Evolutionary conservation across 2,888 invertebrate genomes (phyloP).

Genomic region (Nemotelus nigrinus): DNA sequence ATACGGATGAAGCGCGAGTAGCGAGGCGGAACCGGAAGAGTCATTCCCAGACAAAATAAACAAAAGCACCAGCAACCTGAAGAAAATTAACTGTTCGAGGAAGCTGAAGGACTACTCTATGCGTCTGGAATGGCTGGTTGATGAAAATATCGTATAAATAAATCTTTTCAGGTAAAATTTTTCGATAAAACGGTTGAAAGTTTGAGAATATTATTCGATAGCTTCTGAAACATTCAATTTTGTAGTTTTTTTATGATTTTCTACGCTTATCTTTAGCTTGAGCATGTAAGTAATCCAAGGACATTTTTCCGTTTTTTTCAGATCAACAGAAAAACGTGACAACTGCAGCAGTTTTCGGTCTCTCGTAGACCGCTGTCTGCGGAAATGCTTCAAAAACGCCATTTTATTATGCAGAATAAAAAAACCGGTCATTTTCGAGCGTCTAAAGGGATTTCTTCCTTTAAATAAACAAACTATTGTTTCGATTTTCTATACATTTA

Average conservation of each 20-base stretch:
- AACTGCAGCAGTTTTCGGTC: neutral
- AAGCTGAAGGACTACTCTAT: slow-evolving; percentile 40
- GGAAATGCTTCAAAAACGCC: too few relatives aligned
- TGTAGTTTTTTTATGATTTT: neutral
- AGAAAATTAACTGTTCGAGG: too few relatives aligned
- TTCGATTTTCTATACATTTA: too few relatives aligned
- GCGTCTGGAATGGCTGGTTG: slow-evolving; percentile 41
- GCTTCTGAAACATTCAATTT: neutral
- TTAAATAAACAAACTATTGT: too few relatives aligned
- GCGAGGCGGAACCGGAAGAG: slow-evolving; percentile 13
- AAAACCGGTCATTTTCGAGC: too few relatives aligned
- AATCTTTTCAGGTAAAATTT: neutral
- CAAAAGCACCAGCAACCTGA: slow-evolving; percentile 34
- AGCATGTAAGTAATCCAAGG: neutral
- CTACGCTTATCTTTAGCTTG: neutral
- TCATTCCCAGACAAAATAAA: neutral
- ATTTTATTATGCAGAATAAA: too few relatives aligned
- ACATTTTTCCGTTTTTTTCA: neutral
- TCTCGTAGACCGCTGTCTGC: too few relatives aligned
- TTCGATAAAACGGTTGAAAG: neutral
- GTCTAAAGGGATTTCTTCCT: too few relatives aligned
- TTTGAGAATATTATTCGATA: neutral
- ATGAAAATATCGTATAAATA: neutral
- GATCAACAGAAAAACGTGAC: neutral
- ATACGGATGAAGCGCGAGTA: slow-evolving; percentile 9